Conservation (phyloP, 2,113 vertebrate species). For the Melanerpes aurifrons region DNA sequence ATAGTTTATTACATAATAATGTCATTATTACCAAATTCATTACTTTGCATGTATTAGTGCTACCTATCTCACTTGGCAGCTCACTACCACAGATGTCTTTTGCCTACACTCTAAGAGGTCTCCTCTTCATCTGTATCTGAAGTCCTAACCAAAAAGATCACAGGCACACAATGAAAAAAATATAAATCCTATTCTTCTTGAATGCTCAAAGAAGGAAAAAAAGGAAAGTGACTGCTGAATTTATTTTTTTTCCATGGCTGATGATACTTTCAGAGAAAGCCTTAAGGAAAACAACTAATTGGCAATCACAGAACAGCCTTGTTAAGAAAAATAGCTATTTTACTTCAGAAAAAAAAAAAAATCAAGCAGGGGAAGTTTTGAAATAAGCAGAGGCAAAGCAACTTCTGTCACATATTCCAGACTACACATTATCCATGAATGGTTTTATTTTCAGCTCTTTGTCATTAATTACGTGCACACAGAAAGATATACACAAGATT, state of each 20-base stretch:
- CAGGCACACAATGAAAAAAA: neutral
- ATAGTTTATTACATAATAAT: neutral
- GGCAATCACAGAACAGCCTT: neutral
- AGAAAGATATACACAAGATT: neutral
- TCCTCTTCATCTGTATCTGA: neutral
- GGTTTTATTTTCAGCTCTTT: neutral
- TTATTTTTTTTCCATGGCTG: neutral
- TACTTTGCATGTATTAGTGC: neutral
- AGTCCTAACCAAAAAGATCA: neutral
- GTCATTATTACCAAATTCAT: neutral
- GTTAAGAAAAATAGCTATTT: neutral
- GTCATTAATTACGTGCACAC: neutral
- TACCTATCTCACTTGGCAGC: conserved; percentile 5
- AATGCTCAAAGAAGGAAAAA: neutral
- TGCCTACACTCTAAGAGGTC: neutral
- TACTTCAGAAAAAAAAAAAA: conserved; percentile 10
- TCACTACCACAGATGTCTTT: neutral
- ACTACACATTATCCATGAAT: neutral
- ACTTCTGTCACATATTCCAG: neutral
- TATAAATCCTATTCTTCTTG: neutral
- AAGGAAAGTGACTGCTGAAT: neutral
- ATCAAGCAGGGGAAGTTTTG: conserved; percentile 10
- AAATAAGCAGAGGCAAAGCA: neutral
- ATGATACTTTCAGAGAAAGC: neutral
- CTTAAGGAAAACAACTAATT: neutral